Conservation (phyloP, 2,113 vertebrate species). For the Megaleporinus macrocephalus region DNA sequence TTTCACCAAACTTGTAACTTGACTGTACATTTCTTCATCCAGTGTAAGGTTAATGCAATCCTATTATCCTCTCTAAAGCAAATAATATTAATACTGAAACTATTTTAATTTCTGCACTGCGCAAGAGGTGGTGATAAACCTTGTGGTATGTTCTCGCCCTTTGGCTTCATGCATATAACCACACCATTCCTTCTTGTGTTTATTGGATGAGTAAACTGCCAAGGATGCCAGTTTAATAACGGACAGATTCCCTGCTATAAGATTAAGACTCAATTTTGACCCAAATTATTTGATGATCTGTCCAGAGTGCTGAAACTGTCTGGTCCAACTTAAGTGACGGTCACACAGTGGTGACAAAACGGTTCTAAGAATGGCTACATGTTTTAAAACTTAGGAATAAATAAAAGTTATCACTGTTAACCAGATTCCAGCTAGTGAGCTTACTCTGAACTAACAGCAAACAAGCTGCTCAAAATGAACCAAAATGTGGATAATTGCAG, state of each 20-base stretch:
- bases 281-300: constrained; percentile 49
- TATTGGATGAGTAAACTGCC: neutral
- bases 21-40: neutral
- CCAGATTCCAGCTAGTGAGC: neutral
- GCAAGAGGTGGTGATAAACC: neutral
- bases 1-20: too few relatives aligned
- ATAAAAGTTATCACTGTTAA: neutral
- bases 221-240: neutral
- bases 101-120: neutral
- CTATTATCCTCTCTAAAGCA: neutral
- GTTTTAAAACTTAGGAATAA: neutral
- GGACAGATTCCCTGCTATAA: constrained; percentile 1
- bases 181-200: neutral
- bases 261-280: constrained; percentile 32
- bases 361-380: neutral
- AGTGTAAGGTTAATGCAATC: neutral
- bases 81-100: neutral
- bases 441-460: constrained; percentile 3
- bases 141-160: neutral
- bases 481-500: neutral
- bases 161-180: too few relatives aligned
- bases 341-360: constrained; percentile 5
- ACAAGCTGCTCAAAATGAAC: neutral
- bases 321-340: constrained; percentile 8
- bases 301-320: constrained; percentile 66